These are phyloP conservation scores for Drosophila nebulosa DNA, from an alignment of 1,140 invertebrate species.

Conservation along the genomic window DNA sequence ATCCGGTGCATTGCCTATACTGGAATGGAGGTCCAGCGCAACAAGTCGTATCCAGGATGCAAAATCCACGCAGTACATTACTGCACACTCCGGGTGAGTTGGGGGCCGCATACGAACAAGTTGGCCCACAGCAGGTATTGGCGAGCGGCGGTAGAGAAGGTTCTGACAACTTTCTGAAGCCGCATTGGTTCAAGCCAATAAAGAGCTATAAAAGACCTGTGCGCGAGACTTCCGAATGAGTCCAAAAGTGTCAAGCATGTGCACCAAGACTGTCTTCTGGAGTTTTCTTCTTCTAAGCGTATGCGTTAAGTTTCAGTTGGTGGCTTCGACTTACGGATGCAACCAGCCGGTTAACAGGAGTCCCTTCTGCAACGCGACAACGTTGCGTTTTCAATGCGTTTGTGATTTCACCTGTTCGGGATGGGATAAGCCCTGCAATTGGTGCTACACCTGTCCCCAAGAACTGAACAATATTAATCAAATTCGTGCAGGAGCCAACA, in stretches of 20 bases:
- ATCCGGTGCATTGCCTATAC: not conserved
- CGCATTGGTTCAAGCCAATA: not conserved
- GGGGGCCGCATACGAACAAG: not conserved
- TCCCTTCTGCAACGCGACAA: not conserved
- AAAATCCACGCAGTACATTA: not conserved
- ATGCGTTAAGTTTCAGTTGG: not conserved
- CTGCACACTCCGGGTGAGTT: not conserved
- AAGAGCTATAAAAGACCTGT: constrained; percentile 3
- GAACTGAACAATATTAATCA: constrained; percentile 18
- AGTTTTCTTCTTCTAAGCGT: not conserved
- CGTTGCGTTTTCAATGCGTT: constrained; percentile 15
- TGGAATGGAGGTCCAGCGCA: not conserved
- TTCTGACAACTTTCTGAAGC: not conserved
- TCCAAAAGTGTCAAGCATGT: not conserved
- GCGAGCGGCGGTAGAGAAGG: constrained; percentile 20
- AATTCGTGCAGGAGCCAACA: not conserved
- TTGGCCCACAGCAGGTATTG: constrained; percentile 26
- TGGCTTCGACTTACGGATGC: not conserved
- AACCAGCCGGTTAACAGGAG: not conserved
- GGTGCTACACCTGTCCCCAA: constrained; percentile 13
- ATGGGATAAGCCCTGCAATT: constrained; percentile 43
- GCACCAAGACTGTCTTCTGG: not conserved
- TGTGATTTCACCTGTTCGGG: constrained; percentile 41
- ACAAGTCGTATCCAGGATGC: constrained; percentile 28
- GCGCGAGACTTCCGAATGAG: not conserved